A percentile compares a stretch with the other conserved stretches of the same genome.
These are phyloP conservation scores for Lycorma delicatula DNA, from an alignment of 1,140 invertebrate genomes.

Conservation along the genomic window DNA sequence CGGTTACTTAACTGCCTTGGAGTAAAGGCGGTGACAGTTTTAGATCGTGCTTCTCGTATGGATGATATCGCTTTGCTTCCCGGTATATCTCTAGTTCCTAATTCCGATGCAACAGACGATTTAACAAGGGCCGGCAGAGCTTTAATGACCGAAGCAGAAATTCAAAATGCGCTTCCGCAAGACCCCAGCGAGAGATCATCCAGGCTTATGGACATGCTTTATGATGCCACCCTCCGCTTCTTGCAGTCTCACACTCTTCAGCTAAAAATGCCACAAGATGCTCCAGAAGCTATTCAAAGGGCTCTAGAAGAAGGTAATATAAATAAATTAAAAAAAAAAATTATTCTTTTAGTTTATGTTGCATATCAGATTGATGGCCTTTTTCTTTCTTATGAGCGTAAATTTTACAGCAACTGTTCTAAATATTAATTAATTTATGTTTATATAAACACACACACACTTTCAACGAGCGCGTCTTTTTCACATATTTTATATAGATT, in stretches of 20 bases:
- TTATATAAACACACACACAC: too few relatives aligned
- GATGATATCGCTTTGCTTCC: slow-evolving; percentile 45
- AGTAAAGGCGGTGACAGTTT: slow-evolving; percentile 45
- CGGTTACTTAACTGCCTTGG: slow-evolving; percentile 47
- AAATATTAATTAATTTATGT: too few relatives aligned
- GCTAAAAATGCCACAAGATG: slow-evolving; percentile 45
- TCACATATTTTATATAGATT: too few relatives aligned
- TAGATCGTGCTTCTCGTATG: slow-evolving; percentile 48
- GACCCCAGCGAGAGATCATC: slow-evolving; percentile 42
- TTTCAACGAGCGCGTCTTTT: too few relatives aligned
- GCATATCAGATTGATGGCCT: too few relatives aligned
- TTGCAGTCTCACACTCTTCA: slow-evolving; percentile 49
- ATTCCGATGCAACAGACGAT: slow-evolving; percentile 39
- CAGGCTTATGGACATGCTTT: slow-evolving; percentile 44
- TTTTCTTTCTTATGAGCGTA: too few relatives aligned
- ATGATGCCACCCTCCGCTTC: slow-evolving; percentile 45
- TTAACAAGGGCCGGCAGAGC: slow-evolving; percentile 32
- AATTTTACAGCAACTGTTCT: too few relatives aligned
- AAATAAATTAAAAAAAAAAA: too few relatives aligned
- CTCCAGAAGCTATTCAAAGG: slow-evolving; percentile 43
- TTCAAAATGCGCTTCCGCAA: slow-evolving; percentile 42
- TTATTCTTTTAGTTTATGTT: too few relatives aligned
- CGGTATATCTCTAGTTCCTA: slow-evolving; percentile 49
- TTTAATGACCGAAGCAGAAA: slow-evolving; percentile 43
- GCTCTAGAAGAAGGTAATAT: slow-evolving; percentile 51